These are phyloP conservation scores for Mythimna impura DNA, from an alignment of 2,888 invertebrate species.

Conservation along the genomic window DNA sequence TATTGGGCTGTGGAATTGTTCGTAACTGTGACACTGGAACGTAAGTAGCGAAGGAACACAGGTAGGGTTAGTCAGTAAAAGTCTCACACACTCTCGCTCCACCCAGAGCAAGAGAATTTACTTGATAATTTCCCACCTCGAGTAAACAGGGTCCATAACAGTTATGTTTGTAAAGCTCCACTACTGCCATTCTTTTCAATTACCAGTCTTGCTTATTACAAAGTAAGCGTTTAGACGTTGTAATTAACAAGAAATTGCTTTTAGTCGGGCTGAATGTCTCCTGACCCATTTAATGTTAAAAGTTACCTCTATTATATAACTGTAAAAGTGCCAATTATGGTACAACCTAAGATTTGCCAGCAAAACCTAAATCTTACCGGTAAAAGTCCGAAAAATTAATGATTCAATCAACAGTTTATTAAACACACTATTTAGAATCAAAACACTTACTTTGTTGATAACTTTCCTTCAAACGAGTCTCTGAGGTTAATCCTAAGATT, in stretches of 20 bases:
- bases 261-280: constrained; percentile 7
- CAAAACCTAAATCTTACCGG: not conserved
- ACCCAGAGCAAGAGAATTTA: too few species aligned
- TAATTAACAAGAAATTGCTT: constrained; percentile 54
- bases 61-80: too few species aligned
- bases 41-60: too few species aligned
- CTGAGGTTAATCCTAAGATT: too few species aligned
- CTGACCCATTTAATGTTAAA: constrained; percentile 35
- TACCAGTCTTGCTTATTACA: constrained; percentile 47
- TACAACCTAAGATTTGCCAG: not conserved
- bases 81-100: too few species aligned
- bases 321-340: not conserved
- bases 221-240: constrained; percentile 41
- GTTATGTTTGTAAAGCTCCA: constrained; percentile 16
- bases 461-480: not conserved
- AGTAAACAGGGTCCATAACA: not conserved
- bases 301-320: not conserved
- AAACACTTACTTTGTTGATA: too few species aligned
- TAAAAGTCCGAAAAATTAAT: not conserved
- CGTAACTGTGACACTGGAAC: too few species aligned
- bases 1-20: too few species aligned
- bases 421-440: not conserved
- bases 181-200: constrained; percentile 40
- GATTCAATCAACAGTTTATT: not conserved
- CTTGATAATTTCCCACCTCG: too few species aligned